Percentiles rank a stretch among this genome's conserved stretches.
These are phyloP conservation scores for Caenorhabditis latens DNA, from an alignment of 1,140 invertebrate species.

Conservation along the genomic window DNA sequence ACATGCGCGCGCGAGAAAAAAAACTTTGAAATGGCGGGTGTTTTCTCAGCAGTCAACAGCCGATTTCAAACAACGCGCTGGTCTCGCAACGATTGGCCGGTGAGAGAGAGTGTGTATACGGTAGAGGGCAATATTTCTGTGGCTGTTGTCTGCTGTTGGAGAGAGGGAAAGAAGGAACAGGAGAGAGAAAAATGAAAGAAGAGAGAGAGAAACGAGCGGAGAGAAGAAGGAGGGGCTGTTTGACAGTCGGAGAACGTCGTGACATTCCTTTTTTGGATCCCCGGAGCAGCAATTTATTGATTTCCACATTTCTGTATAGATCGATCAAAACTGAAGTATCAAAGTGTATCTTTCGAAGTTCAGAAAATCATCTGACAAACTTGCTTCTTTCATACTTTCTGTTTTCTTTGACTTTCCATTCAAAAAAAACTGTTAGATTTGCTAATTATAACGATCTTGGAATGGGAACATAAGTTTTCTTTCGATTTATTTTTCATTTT, in stretches of 20 bases:
- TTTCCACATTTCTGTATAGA: background rate
- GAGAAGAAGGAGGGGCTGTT: slow-evolving; percentile 10
- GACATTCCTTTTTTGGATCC: background rate
- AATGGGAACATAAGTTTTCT: no score
- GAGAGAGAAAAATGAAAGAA: background rate
- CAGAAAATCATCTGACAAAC: background rate
- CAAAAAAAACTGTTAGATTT: no score
- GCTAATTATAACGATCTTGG: no score
- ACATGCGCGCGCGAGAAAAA: background rate
- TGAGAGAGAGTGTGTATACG: background rate
- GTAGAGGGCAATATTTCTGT: background rate
- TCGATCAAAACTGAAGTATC: no score
- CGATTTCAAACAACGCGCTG: slow-evolving; percentile 18
- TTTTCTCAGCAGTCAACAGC: slow-evolving; percentile 11
- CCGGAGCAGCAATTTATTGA: background rate
- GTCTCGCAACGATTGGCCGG: background rate
- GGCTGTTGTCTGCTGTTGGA: background rate
- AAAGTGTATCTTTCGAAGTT: no score
- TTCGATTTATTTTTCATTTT: background rate
- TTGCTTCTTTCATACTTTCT: background rate
- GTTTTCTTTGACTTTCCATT: no score
- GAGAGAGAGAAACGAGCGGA: background rate
- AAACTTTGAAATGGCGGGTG: slow-evolving; percentile 49
- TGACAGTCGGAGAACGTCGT: slow-evolving; percentile 1
- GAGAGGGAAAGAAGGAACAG: background rate